These are phyloP conservation scores for Ceratosolen fusciceps DNA, from an alignment of 1,140 invertebrate genomes.

Conservation along the genomic window DNA sequence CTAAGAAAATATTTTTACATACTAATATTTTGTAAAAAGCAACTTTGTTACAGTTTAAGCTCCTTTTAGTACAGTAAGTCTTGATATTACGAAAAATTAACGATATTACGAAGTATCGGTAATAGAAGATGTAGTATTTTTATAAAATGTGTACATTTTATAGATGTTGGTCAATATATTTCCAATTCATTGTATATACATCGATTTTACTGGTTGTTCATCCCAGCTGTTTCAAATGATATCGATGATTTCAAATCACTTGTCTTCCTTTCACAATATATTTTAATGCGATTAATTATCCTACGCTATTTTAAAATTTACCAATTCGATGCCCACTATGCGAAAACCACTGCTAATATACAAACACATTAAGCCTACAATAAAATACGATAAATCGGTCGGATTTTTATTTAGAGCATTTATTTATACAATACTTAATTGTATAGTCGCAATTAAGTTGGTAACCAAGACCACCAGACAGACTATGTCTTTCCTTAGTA, in stretches of 20 bases:
- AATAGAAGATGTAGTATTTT: conserved; percentile 17
- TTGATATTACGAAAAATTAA: not conserved
- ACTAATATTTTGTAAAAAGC: conserved; percentile 24
- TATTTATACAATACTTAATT: not conserved
- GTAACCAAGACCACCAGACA: too few relatives aligned
- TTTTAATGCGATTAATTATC: not conserved
- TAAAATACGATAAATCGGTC: not conserved
- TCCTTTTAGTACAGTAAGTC: not conserved
- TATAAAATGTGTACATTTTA: conserved; percentile 28
- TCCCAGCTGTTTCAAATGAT: not conserved
- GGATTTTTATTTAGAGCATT: not conserved
- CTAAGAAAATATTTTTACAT: conserved; percentile 16
- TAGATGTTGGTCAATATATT: conserved; percentile 1
- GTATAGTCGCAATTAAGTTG: not conserved
- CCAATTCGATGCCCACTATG: not conserved
- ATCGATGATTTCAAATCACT: not conserved
- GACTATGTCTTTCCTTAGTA: too few relatives aligned
- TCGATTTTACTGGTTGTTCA: not conserved
- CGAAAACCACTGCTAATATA: not conserved
- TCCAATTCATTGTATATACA: not conserved
- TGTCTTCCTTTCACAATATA: not conserved
- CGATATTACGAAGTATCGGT: not conserved
- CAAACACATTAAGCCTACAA: not conserved
- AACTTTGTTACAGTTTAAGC: not conserved
- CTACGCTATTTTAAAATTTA: not conserved